These are phyloP conservation scores for Margarornis squamiger DNA, from an alignment of 2,797 vertebrate genomes.

Conservation along the genomic window DNA sequence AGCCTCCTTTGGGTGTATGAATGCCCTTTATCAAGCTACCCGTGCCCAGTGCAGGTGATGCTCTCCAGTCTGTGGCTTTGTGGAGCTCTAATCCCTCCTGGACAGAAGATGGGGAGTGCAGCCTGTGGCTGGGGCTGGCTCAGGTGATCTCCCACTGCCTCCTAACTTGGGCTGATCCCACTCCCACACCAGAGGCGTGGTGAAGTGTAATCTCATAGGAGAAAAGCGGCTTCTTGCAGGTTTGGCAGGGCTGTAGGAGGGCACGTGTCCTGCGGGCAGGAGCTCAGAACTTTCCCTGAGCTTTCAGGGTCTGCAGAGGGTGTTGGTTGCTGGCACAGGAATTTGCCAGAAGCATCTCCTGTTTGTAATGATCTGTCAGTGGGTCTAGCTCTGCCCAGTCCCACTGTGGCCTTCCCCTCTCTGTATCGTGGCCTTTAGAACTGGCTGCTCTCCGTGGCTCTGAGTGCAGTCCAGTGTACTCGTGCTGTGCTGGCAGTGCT, in stretches of 20 bases:
- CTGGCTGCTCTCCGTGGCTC: fast-evolving
- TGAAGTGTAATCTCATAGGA: background rate
- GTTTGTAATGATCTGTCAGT: background rate
- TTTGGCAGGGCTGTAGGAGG: background rate
- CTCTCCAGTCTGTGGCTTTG: background rate
- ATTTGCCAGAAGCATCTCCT: background rate
- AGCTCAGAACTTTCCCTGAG: background rate
- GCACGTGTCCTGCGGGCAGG: background rate
- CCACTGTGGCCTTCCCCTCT: background rate
- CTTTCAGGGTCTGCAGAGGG: background rate
- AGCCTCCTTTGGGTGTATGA: fast-evolving
- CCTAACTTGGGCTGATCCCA: background rate
- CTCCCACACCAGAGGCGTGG: background rate
- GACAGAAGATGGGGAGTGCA: background rate
- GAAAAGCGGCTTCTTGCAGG: background rate
- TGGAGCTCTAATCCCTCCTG: background rate
- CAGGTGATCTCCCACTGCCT: background rate
- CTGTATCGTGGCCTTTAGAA: fast-evolving
- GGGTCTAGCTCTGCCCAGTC: background rate
- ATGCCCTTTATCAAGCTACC: background rate
- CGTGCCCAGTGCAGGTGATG: background rate
- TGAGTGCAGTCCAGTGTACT: fast-evolving
- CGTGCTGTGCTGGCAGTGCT: background rate
- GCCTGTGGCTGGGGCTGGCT: background rate
- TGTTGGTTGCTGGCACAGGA: background rate